phyloP scores from a whole-genome alignment of 2,113 vertebrate species.

The Jaculus jaculus region DNA sequence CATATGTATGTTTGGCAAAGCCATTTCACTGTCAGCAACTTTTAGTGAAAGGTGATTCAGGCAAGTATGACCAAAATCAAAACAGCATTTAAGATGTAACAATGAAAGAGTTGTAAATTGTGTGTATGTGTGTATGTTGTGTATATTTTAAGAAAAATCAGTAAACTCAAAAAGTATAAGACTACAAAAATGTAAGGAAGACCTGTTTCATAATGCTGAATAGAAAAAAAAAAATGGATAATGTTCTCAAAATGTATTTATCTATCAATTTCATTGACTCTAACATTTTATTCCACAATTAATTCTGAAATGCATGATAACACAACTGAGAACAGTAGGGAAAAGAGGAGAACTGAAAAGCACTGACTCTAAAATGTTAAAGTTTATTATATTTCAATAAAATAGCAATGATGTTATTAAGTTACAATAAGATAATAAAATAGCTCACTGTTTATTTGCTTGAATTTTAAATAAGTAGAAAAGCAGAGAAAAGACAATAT shows the following conservation, averaged over 20 bases:
- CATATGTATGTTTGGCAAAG: neutral
- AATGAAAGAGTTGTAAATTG: neutral
- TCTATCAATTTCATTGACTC: neutral
- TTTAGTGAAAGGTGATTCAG: neutral
- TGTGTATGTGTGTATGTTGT: neutral
- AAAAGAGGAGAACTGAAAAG: neutral
- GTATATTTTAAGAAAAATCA: neutral
- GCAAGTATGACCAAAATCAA: neutral
- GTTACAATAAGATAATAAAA: conserved; percentile 11
- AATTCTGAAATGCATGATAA: neutral
- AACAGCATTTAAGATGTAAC: neutral
- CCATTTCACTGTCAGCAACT: neutral
- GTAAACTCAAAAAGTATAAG: neutral
- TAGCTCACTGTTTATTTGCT: conserved; percentile 22
- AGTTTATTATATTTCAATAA: conserved; percentile 32
- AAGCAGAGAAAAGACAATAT: neutral
- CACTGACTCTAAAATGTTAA: neutral
- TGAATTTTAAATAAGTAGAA: conserved; percentile 53
- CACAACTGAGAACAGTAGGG: neutral
- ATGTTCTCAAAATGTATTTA: neutral
- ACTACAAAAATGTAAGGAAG: neutral
- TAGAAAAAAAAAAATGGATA: neutral
- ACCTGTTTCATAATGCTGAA: neutral
- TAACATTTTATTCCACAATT: conserved; percentile 26
- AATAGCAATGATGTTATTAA: conserved; percentile 23